Percentiles rank a stretch among this genome's conserved stretches.
These are phyloP conservation scores for Pogonus chalceus DNA, from an alignment of 1,140 invertebrate species.

Conservation along the genomic window DNA sequence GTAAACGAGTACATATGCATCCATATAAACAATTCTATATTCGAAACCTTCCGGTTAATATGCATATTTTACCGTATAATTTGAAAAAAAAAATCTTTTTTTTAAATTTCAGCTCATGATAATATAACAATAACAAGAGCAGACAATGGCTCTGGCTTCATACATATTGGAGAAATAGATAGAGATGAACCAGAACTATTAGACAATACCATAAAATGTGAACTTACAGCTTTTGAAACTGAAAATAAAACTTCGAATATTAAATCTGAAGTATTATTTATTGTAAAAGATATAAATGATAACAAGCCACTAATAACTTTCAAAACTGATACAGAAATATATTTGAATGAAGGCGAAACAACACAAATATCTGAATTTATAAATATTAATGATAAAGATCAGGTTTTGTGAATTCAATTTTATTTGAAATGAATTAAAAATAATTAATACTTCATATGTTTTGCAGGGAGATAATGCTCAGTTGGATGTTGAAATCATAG, in stretches of 20 bases:
- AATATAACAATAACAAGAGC: too few relatives aligned
- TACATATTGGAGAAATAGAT: conserved; percentile 40
- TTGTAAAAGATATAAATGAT: conserved; percentile 45
- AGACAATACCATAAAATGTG: conserved; percentile 40
- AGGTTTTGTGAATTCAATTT: conserved; percentile 29
- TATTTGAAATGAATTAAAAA: conserved; percentile 5
- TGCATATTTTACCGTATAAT: background rate
- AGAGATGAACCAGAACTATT: conserved; percentile 32
- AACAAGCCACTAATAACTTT: conserved; percentile 32
- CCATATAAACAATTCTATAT: too few relatives aligned
- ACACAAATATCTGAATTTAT: conserved; percentile 37
- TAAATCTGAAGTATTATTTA: conserved; percentile 35
- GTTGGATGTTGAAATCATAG: conserved; percentile 36
- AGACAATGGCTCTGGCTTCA: conserved; percentile 30
- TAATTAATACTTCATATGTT: conserved; percentile 15
- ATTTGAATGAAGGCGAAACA: conserved; percentile 1
- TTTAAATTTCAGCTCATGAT: conserved; percentile 15
- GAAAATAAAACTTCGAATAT: conserved; percentile 33
- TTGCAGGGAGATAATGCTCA: conserved; percentile 43
- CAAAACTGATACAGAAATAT: background rate
- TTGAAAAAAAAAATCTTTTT: background rate
- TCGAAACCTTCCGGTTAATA: too few relatives aligned
- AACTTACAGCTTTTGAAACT: conserved; percentile 41
- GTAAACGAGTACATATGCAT: too few relatives aligned
- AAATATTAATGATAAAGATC: conserved; percentile 42